Evolutionary conservation across 2,113 vertebrate species (phyloP).

Genomic region (Glaucidium brasilianum): DNA sequence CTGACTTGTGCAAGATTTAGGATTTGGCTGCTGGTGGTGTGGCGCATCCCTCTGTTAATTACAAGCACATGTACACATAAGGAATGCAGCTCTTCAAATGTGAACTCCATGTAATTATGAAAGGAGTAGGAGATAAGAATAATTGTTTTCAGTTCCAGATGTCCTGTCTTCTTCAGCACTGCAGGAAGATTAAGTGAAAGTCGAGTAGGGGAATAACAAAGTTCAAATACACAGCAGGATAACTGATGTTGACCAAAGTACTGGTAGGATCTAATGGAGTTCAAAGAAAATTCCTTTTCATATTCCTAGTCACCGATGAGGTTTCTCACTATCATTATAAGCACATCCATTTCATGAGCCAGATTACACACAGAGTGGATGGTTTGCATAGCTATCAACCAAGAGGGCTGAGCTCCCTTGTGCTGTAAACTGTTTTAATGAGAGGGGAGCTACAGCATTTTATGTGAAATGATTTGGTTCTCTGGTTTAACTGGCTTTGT

Average conservation of each 20-base stretch:
- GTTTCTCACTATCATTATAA: background rate
- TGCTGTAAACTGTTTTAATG: background rate
- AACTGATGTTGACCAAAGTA: background rate
- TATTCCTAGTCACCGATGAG: background rate
- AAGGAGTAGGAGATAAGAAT: conserved; percentile 46
- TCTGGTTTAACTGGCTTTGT: background rate
- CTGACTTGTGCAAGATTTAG: background rate
- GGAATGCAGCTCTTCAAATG: background rate
- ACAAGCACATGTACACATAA: background rate
- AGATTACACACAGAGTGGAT: background rate
- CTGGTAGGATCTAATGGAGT: background rate
- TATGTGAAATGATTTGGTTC: background rate
- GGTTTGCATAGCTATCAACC: background rate
- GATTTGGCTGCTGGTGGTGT: background rate
- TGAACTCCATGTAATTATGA: conserved; percentile 37
- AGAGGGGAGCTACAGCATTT: background rate
- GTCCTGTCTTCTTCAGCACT: background rate
- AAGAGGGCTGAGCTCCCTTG: background rate
- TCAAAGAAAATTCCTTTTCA: conserved; percentile 13
- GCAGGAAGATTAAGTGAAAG: conserved; percentile 17
- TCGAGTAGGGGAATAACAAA: background rate
- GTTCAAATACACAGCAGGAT: background rate
- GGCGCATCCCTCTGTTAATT: background rate
- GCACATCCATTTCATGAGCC: background rate
- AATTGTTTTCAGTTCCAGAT: conserved; percentile 31